Conservation (phyloP, 1,140 invertebrate genomes). For the Drosophila nigromelanica region DNA sequence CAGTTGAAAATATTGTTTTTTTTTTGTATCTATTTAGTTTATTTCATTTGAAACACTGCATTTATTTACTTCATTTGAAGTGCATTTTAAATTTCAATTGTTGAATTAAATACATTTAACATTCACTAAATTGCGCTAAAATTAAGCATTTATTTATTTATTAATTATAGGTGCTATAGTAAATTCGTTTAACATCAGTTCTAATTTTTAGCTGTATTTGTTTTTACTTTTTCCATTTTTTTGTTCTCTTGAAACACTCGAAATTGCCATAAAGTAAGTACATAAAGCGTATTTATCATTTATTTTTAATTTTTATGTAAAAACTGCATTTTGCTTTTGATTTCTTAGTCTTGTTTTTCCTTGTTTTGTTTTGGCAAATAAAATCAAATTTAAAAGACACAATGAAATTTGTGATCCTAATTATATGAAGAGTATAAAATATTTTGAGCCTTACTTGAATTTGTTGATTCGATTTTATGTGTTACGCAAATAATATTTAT, state of each 20-base stretch:
- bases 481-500: too few relatives aligned
- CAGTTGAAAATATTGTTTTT: constrained; percentile 8
- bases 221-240: constrained; percentile 27
- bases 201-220: constrained; percentile 68
- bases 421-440: too few relatives aligned
- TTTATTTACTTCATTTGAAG: constrained; percentile 78
- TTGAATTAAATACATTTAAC: constrained; percentile 76
- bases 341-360: constrained; percentile 25
- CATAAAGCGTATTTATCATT: constrained; percentile 44
- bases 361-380: constrained; percentile 10
- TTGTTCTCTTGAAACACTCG: constrained; percentile 67
- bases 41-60: constrained; percentile 63
- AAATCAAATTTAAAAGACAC: constrained; percentile 40
- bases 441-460: too few relatives aligned
- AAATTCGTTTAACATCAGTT: constrained; percentile 84
- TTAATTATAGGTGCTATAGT: constrained; percentile 66
- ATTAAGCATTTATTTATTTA: constrained; percentile 52
- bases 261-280: constrained; percentile 76
- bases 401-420: constrained; percentile 36
- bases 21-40: constrained; percentile 11
- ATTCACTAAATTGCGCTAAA: constrained; percentile 77
- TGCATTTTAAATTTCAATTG: constrained; percentile 70
- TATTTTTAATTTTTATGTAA: constrained; percentile 29
- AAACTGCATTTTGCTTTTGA: constrained; percentile 33
- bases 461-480: too few relatives aligned